phyloP scores from a whole-genome alignment of 1,140 invertebrate species.

The Diorhabda sublineata region DNA sequence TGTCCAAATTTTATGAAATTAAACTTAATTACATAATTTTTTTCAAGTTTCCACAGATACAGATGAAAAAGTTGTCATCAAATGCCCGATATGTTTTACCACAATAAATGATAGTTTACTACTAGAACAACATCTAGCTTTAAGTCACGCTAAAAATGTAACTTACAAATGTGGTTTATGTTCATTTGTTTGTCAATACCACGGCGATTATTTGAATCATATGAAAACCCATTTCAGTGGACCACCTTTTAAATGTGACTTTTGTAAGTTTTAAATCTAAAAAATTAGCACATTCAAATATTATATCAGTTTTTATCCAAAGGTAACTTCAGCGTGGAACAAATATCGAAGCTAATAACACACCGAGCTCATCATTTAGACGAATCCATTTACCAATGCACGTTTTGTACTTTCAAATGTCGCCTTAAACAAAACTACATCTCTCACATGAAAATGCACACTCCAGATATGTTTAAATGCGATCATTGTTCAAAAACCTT shows the following conservation, averaged over 20 bases:
- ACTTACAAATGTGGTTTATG: conserved; percentile 63
- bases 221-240: conserved; percentile 62
- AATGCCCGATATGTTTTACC: conserved; percentile 54
- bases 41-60: conserved; percentile 33
- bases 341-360: conserved; percentile 43
- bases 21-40: conserved; percentile 1
- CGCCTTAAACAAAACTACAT: conserved; percentile 54
- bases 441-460: conserved; percentile 44
- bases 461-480: conserved; percentile 43
- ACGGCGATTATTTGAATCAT: conserved; percentile 60
- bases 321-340: conserved; percentile 41
- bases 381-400: conserved; percentile 46
- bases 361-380: conserved; percentile 44
- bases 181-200: conserved; percentile 61
- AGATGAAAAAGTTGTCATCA: conserved; percentile 44
- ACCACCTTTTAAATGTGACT: conserved; percentile 61
- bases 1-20: no score
- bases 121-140: conserved; percentile 53
- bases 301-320: conserved; percentile 19
- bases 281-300: not conserved
- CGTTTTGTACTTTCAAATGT: conserved; percentile 52
- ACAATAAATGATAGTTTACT: conserved; percentile 49
- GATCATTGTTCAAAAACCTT: conserved; percentile 45
- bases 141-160: conserved; percentile 55
- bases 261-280: conserved; percentile 48